Evolutionary conservation across 2,797 vertebrate genomes (phyloP).

Genomic region (Helicolenus hilgendorfi): DNA sequence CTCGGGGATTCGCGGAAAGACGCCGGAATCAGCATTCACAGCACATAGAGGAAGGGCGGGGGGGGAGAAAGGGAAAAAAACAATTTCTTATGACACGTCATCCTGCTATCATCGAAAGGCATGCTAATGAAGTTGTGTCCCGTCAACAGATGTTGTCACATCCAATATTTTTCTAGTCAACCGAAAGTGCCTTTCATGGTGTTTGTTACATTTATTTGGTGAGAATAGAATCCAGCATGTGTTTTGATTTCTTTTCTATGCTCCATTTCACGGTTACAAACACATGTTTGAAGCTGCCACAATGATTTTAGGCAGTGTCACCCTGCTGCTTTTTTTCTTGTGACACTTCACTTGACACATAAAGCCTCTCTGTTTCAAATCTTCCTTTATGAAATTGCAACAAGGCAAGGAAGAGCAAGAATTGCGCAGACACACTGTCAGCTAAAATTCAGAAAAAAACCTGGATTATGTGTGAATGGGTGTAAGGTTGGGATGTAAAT

Average conservation of each 20-base stretch:
- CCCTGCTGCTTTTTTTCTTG: constrained; percentile 5
- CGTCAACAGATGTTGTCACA: constrained; percentile 49
- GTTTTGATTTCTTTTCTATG: constrained; percentile 75
- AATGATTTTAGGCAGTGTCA: constrained; percentile 71
- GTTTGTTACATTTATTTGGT: constrained; percentile 74
- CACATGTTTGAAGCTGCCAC: constrained; percentile 71
- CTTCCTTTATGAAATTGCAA: constrained; percentile 45
- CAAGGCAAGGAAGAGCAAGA: constrained; percentile 36
- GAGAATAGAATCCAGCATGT: constrained; percentile 61
- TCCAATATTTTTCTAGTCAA: constrained; percentile 53
- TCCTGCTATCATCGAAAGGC: constrained; percentile 52
- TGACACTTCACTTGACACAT: constrained; percentile 54
- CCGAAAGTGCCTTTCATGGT: constrained; percentile 62
- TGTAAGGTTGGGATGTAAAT: constrained; percentile 34
- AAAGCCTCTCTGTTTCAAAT: constrained; percentile 62
- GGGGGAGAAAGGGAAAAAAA: neutral
- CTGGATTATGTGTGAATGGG: constrained; percentile 19
- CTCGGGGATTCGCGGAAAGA: constrained; percentile 30
- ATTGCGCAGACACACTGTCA: constrained; percentile 40
- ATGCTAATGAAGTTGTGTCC: constrained; percentile 71
- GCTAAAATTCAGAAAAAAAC: constrained; percentile 24
- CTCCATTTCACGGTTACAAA: constrained; percentile 76
- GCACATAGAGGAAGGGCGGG: neutral
- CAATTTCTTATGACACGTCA: constrained; percentile 54
- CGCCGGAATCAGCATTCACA: constrained; percentile 52